phyloP scores from a whole-genome alignment of 2,888 invertebrate genomes.

The Tanypteryx hageni region DNA sequence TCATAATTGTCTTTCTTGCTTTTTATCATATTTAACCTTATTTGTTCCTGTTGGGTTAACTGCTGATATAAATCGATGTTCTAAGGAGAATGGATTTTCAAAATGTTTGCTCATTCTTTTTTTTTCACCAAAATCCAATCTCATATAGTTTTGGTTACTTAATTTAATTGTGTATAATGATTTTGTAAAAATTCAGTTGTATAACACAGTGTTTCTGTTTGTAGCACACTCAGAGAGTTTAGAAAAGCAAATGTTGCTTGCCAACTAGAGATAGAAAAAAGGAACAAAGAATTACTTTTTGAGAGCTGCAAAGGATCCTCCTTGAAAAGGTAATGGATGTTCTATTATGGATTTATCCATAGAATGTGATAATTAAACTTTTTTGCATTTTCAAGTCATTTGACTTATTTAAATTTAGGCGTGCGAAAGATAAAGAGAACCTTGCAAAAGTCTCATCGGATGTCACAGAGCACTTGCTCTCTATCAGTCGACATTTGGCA shows the following conservation, averaged over 20 bases:
- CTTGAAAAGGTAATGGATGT: conserved; percentile 11
- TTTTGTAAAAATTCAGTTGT: too few relatives aligned
- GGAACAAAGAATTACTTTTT: conserved; percentile 84
- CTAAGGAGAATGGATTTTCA: too few relatives aligned
- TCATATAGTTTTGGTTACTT: too few relatives aligned
- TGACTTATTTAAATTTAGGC: conserved; percentile 68
- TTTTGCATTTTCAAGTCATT: background rate
- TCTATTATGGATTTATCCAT: background rate
- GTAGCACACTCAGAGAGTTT: conserved; percentile 84
- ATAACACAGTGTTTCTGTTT: conserved; percentile 67
- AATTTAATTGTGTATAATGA: too few relatives aligned
- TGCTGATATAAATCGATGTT: too few relatives aligned
- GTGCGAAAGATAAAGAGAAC: conserved; percentile 82
- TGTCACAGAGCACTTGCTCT: conserved; percentile 90
- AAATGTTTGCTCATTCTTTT: too few relatives aligned
- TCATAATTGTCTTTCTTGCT: too few relatives aligned
- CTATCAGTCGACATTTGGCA: conserved; percentile 90
- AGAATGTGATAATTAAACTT: background rate
- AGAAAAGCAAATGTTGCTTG: conserved; percentile 88
- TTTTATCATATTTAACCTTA: too few relatives aligned
- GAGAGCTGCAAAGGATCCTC: conserved; percentile 72
- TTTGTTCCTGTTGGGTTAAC: too few relatives aligned
- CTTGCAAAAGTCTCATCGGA: conserved; percentile 84
- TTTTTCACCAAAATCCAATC: too few relatives aligned
- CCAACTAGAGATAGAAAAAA: conserved; percentile 87